A percentile compares a stretch with the other conserved stretches of the same genome.
These are phyloP conservation scores for Alouatta caraya DNA, from an alignment of 2,797 vertebrate genomes.

Conservation along the genomic window DNA sequence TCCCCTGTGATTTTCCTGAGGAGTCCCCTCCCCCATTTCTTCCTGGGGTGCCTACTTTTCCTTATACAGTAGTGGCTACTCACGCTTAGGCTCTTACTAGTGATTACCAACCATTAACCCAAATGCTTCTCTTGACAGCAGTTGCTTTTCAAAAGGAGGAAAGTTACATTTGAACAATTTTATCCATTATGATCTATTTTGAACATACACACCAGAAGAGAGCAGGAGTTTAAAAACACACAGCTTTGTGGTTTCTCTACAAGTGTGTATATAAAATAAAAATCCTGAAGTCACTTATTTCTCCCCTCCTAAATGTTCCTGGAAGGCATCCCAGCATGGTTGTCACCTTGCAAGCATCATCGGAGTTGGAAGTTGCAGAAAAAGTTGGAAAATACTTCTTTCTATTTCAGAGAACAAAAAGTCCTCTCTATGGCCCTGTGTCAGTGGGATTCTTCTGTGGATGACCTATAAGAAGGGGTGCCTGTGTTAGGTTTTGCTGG, in stretches of 20 bases:
- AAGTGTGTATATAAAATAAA: conserved; percentile 15
- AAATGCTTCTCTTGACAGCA: conserved; percentile 64
- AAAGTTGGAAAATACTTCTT: conserved; percentile 15
- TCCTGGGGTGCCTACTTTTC: conserved; percentile 19
- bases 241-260: neutral
- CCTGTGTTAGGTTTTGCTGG: neutral
- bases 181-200: conserved; percentile 65
- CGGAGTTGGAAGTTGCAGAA: conserved; percentile 39
- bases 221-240: conserved; percentile 35
- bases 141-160: conserved; percentile 53
- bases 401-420: conserved; percentile 25
- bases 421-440: neutral
- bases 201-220: neutral
- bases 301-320: conserved; percentile 45
- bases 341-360: conserved; percentile 36
- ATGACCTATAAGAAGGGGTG: neutral
- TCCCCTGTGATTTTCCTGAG: conserved; percentile 7
- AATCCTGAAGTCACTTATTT: neutral
- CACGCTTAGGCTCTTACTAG: neutral
- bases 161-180: conserved; percentile 61
- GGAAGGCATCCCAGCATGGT: conserved; percentile 42
- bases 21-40: neutral
- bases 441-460: neutral
- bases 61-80: neutral
- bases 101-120: conserved; percentile 54